Percentiles rank a stretch among this genome's conserved stretches.
Conservation (phyloP, 2,113 vertebrate species). For the Gadus macrocephalus region DNA sequence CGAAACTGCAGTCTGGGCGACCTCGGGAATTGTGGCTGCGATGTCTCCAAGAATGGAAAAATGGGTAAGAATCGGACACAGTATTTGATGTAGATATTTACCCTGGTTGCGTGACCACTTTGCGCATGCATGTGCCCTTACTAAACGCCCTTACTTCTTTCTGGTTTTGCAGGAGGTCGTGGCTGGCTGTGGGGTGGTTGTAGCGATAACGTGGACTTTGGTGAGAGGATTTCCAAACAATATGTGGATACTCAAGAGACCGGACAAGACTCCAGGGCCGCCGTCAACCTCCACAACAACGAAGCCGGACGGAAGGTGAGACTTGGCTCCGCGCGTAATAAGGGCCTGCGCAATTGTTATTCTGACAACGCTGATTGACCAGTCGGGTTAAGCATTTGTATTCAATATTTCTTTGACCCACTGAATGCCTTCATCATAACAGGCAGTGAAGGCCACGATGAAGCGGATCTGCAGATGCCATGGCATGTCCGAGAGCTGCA, state of each 20-base stretch:
- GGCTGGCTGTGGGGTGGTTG: slow-evolving; percentile 98
- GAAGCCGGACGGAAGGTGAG: slow-evolving; percentile 85
- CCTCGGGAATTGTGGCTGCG: slow-evolving; percentile 92
- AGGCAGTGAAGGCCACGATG: slow-evolving; percentile 90
- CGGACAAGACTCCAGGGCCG: slow-evolving; percentile 86
- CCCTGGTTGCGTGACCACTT: too few relatives aligned
- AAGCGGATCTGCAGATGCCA: slow-evolving; percentile 92
- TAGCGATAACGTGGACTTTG: slow-evolving; percentile 92
- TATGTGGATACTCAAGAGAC: slow-evolving; percentile 93
- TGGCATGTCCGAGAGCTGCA: slow-evolving; percentile 96
- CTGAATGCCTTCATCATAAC: background rate
- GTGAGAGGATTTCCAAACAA: slow-evolving; percentile 91
- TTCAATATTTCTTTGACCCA: too few relatives aligned
- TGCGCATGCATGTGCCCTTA: background rate
- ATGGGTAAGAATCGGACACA: slow-evolving; percentile 66
- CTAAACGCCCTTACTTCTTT: background rate
- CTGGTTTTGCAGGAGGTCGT: slow-evolving; percentile 76
- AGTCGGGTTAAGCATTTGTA: background rate
- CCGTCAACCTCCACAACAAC: slow-evolving; percentile 97
- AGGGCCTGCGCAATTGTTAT: too few relatives aligned
- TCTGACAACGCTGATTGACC: background rate
- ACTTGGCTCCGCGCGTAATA: slow-evolving; percentile 8
- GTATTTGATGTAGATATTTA: background rate
- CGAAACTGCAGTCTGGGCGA: slow-evolving; percentile 95
- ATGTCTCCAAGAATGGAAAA: slow-evolving; percentile 85